Base-by-base conservation (phyloP, 2,113 vertebrate species). In the Heterotilapia buettikoferi region DNA sequence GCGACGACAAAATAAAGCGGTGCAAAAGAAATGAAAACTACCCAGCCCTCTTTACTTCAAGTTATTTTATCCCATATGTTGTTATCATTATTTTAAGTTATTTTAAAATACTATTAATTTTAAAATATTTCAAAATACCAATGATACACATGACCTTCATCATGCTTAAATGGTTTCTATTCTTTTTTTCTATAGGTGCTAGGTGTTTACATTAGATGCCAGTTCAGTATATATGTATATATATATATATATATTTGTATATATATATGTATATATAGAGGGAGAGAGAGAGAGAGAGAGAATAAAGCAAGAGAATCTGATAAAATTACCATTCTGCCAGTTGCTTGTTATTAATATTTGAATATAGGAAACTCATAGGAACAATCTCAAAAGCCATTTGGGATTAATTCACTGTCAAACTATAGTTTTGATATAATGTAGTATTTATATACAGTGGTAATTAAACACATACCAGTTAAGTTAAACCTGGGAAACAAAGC, bases 91-190 rank as follows among this genome's bases (percentile, higher is more conserved):
- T 73, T 26, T 45, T 26, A 7, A 45, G 59, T 24, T 9, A 80
- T 16, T 19, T 16, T 52, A 26, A 68, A 24, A 68, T 63, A 36
- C 6, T 63, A 63, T 63, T 36, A 63, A 36, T 63, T 36, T 36
- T n/a, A 63, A 63, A 63, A 36, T 63, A 63, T 63, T 63, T 83
- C 29, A 10, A 33, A 57, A 73, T 33, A 61, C 9, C 24, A 80
- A 7, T 54, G 14, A 61, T 53, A 8, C 61, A 71, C 45, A 21
- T 14, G 2, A 13, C 6, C 6, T 8, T 54, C 21, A 31, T 24
- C 4, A 16, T 38, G 47, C 50, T 36, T 14, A 80, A 68, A 80
- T 33, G 43, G 36, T 86, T 81, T 18, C 40, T 5, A 7, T 38
- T 82, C 31, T 66, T 33, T 31, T 59, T 9, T 59, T 31, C 57